Evolutionary conservation across 2,113 vertebrate species (phyloP).

Genomic region (Girardinichthys multiradiatus): DNA sequence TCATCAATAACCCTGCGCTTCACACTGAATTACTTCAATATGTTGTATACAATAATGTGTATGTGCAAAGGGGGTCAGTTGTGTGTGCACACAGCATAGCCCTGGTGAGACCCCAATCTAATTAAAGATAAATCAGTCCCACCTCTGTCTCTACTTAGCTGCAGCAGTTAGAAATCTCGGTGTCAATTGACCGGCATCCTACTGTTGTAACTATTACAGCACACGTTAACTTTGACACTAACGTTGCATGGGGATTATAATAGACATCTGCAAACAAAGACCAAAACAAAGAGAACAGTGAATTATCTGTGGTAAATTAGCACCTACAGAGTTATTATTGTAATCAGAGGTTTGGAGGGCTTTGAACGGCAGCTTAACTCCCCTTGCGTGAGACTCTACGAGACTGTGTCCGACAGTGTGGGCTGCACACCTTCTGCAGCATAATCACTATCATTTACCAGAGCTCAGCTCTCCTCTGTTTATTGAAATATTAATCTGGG

Average conservation of each 20-base stretch:
- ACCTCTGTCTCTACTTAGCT: constrained; percentile 40
- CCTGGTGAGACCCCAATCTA: constrained; percentile 59
- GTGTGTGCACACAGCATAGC: constrained; percentile 41
- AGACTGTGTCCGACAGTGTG: constrained; percentile 63
- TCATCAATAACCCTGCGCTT: neutral
- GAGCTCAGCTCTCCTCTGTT: constrained; percentile 69
- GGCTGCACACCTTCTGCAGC: constrained; percentile 61
- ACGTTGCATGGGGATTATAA: constrained; percentile 9
- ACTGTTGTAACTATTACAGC: constrained; percentile 47
- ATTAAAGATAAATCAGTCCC: constrained; percentile 60
- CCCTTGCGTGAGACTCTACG: constrained; percentile 58
- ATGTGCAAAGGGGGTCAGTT: constrained; percentile 49
- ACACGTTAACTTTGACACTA: constrained; percentile 7
- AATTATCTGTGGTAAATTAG: constrained; percentile 70
- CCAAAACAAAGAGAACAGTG: constrained; percentile 19
- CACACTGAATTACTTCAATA: too few relatives aligned
- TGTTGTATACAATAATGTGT: constrained; percentile 23
- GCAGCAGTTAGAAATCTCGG: constrained; percentile 33
- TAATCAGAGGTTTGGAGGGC: constrained; percentile 79
- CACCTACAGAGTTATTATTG: constrained; percentile 76
- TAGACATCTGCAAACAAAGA: constrained; percentile 32
- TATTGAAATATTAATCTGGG: constrained; percentile 81
- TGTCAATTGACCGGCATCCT: constrained; percentile 46
- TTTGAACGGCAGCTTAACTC: constrained; percentile 68
- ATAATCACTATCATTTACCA: constrained; percentile 83